These are phyloP conservation scores for Ridgeia piscesae DNA, from an alignment of 1,140 invertebrate species.

Conservation along the genomic window DNA sequence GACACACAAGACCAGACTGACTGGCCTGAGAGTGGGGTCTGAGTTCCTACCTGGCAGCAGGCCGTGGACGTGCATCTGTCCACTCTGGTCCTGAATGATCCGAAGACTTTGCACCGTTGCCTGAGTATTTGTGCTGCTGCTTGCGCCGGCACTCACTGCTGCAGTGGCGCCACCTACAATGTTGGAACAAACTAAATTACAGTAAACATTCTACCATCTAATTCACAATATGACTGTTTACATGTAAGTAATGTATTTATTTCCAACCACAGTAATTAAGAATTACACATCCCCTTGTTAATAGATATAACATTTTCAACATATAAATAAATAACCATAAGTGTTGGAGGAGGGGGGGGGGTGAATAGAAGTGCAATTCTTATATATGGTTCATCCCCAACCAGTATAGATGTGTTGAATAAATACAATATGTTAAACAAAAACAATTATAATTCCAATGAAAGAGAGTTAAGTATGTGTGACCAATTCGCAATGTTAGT, in stretches of 20 bases:
- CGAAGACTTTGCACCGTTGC: conserved; percentile 69
- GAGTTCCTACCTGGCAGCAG: conserved; percentile 71
- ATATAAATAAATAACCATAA: no score
- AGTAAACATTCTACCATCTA: background rate
- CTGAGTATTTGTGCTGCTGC: conserved; percentile 51
- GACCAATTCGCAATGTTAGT: background rate
- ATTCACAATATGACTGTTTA: background rate
- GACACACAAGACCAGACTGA: background rate
- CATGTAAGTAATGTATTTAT: no score
- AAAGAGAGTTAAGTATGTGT: no score
- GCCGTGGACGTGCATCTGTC: conserved; percentile 87
- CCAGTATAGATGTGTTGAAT: no score
- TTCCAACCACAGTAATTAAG: no score
- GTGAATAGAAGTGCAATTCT: no score
- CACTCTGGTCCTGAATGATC: conserved; percentile 84
- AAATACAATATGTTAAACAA: no score
- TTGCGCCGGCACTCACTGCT: conserved; percentile 21
- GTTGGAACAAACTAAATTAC: background rate
- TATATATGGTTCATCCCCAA: no score
- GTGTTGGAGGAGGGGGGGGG: no score
- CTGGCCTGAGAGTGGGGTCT: background rate
- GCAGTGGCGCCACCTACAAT: conserved; percentile 13
- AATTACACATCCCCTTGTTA: no score
- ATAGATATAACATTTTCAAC: no score
- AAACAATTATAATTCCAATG: no score